Base-by-base conservation (phyloP, 1,140 invertebrate genomes). In the Probaryconus sp. region DNA sequence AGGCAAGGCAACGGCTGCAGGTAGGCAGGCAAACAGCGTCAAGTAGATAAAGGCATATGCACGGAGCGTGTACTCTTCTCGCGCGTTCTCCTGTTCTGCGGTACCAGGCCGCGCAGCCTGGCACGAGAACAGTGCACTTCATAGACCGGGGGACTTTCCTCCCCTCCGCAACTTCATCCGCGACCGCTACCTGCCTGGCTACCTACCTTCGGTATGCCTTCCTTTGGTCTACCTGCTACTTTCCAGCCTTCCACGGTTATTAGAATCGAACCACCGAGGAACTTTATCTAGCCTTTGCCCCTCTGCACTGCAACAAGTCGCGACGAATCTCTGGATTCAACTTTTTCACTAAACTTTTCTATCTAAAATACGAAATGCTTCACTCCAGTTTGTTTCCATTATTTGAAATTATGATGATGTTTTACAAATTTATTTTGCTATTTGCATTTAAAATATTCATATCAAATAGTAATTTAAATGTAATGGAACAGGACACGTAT, bases 91-190 rank as follows among this genome's bases (percentile, higher is more conserved):
- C 70, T 60, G 71, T 78, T 78, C 76, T 74, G 70, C 71, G 75
- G 82, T 83, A 81, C 82, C 84, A 83, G 82, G 79, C 78, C 77
- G 82, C 78, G 65, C 83, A 63, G 81, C 83, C 84, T 86, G 84
- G 85, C 78, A 85, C 83, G 79, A 60, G 72, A 83, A 78, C 81
- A 78, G 64, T 83, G 82, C 82, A 83, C 79, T 84, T 83, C 71
- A 77, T 80, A 80, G 83, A 80, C 77, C 71, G 76, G 74, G 69
- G 81, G 80, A 79, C 74, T 71, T 60, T 69, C 78, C 63, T 45
- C 77, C 65, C 76, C 76, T 60, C 65, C 65, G 51, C 69, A 26
- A 37, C 64, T 74, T 71, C 58, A 64, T 70, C 51, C 63, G 17
- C 56, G 56, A 60, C 51, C 63, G 71, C 58, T 73, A 70, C 20